Evolutionary conservation across 2,113 vertebrate genomes (phyloP).

Genomic region (Chaenocephalus aceratus): DNA sequence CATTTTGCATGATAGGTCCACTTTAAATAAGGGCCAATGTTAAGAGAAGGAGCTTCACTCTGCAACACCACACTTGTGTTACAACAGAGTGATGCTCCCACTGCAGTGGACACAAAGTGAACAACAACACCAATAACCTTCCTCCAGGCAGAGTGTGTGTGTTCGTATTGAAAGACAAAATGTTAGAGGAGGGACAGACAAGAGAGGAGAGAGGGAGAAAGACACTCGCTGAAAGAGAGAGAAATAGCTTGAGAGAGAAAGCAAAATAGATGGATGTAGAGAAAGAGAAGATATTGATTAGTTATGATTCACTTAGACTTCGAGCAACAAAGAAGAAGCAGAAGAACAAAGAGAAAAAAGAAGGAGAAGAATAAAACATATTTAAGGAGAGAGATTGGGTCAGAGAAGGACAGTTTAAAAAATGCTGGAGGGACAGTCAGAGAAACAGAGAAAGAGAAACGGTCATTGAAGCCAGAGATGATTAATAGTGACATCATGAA

Average conservation of each 20-base stretch:
- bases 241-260: not conserved
- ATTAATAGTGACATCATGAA: slow-evolving; percentile 14
- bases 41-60: too few relatives aligned
- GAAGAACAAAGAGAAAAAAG: not conserved
- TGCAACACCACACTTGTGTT: too few relatives aligned
- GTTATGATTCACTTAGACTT: too few relatives aligned
- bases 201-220: not conserved
- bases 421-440: not conserved
- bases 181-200: not conserved
- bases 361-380: not conserved
- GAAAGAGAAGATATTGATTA: too few relatives aligned
- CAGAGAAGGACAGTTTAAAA: not conserved
- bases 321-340: too few relatives aligned
- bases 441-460: not conserved
- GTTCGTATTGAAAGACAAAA: not conserved
- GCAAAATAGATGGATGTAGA: not conserved
- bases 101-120: slow-evolving; percentile 20
- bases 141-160: not conserved
- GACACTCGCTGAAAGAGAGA: not conserved
- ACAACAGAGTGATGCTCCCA: slow-evolving; percentile 1
- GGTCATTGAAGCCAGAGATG: not conserved
- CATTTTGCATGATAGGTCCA: too few relatives aligned
- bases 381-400: not conserved
- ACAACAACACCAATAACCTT: slow-evolving; percentile 33
- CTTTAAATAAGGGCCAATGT: too few relatives aligned